Percentiles rank a stretch among this genome's conserved stretches.
These are phyloP conservation scores for Tiliqua scincoides DNA, from an alignment of 2,113 vertebrate genomes.

Conservation along the genomic window DNA sequence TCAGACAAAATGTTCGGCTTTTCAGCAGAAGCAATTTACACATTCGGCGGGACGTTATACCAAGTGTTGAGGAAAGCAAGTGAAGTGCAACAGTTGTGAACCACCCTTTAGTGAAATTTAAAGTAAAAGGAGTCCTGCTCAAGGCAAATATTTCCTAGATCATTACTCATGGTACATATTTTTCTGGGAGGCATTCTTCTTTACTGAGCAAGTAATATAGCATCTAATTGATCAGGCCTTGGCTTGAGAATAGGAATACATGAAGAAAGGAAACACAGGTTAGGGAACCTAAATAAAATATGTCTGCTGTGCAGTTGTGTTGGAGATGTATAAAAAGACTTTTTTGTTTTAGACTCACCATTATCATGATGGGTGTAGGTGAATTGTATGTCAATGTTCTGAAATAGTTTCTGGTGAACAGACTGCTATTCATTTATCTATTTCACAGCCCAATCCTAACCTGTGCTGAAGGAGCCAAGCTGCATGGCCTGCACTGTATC, in stretches of 20 bases:
- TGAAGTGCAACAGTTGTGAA: not conserved
- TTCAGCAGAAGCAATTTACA: not conserved
- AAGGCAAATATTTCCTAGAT: not conserved
- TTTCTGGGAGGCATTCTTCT: not conserved
- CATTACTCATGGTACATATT: not conserved
- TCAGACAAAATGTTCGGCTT: not conserved
- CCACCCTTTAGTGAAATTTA: not conserved
- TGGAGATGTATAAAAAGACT: constrained; percentile 14
- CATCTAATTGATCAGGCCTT: not conserved
- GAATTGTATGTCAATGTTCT: constrained; percentile 2
- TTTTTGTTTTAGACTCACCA: not conserved
- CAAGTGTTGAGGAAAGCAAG: not conserved
- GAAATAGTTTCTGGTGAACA: constrained; percentile 20
- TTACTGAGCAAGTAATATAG: not conserved
- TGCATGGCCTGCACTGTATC: too few relatives aligned
- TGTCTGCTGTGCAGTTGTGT: constrained; percentile 7
- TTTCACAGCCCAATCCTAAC: too few relatives aligned
- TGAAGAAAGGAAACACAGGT: not conserved
- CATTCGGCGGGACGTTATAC: not conserved
- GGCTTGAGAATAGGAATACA: not conserved
- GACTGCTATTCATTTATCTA: constrained; percentile 34
- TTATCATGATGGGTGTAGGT: constrained; percentile 14
- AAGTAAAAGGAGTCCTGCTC: not conserved
- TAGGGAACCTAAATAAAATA: not conserved
- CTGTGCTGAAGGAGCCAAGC: too few relatives aligned